Evolutionary conservation across 2,888 invertebrate species (phyloP), one percentile per base, ranked within the genome.

Genomic region (Drosophila tripunctata): DNA sequence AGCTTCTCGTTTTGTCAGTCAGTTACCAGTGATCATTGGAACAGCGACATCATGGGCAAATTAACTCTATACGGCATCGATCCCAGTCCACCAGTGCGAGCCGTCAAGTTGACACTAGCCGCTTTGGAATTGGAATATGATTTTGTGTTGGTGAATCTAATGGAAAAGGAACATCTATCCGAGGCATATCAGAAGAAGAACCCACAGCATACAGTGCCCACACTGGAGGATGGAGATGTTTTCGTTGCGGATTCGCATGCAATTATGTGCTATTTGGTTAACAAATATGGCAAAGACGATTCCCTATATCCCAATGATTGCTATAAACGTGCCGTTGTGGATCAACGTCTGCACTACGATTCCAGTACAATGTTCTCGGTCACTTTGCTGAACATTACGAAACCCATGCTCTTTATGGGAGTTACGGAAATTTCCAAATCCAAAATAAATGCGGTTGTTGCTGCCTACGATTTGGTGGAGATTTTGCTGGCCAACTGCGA

Each of bases 11-110:
- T 14, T 36, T 5, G 24, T 51, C 44, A 45, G 44, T 55, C 36
- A 10, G 44, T 44, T 21, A 15, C 5, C 33, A 47, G 33, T 21
- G 12, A 22, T 15, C 33, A 22, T 6, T 22, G 27, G 27, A 27
- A 27, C 27, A 10, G n/a, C n/a, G 10, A 27, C 27, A 4, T 27
- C 1, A 87, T 88, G 88, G 65, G 48, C 12, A 82, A 85, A 57
- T 27, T 65, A 19, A 64, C 68, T 43, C 69, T 88, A 1, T 84
- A 89, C 48, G 89, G 89, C 24, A 17, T 67, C 21, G 66, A 75
- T 43, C 48, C 60, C 14, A 94, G 94, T 69, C 91, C 93, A 0
- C 94, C 95, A 8, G 94, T 94, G 89, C 92, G 94, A 5, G 89
- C 93, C 0, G 94, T 94, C 3, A 91, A 93, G 35, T 89, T 95